Evolutionary conservation across 1,140 invertebrate species (phyloP).

Genomic region (Eciton burchellii): DNA sequence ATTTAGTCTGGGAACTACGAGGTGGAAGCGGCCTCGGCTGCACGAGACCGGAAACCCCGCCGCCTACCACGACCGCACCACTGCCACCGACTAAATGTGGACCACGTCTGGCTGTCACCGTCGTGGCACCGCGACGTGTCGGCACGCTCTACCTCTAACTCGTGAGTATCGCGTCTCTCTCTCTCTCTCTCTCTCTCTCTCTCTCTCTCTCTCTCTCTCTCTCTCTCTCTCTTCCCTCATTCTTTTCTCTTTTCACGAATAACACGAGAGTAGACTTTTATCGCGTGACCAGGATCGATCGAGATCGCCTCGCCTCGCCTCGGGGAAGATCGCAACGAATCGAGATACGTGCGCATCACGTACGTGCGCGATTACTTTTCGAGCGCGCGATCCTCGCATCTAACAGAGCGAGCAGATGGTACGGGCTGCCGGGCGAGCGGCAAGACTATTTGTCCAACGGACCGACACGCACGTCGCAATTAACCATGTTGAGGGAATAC

Average conservation of each 20-base stretch:
- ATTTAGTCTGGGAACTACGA: constrained; percentile 93
- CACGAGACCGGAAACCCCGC: constrained; percentile 85
- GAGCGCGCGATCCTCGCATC: constrained; percentile 30
- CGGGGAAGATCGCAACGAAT: constrained; percentile 9
- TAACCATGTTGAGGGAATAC: constrained; percentile 41
- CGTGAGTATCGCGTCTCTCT: constrained; percentile 74
- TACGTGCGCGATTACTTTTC: not conserved
- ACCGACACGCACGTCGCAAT: constrained; percentile 55
- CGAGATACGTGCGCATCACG: constrained; percentile 37
- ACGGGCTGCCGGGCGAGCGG: constrained; percentile 38
- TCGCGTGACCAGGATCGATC: no score
- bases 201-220: constrained; percentile 9
- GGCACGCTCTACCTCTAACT: constrained; percentile 86
- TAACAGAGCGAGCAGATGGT: constrained; percentile 26
- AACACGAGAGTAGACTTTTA: no score
- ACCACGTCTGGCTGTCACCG: constrained; percentile 83
- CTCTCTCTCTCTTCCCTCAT: not conserved
- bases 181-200: not conserved
- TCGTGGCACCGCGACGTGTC: constrained; percentile 84
- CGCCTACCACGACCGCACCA: constrained; percentile 82
- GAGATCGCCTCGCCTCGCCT: not conserved
- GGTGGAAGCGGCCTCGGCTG: constrained; percentile 85
- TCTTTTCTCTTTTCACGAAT: no score
- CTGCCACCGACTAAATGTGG: constrained; percentile 83
- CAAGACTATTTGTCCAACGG: constrained; percentile 48